Percentiles rank a stretch among this genome's conserved stretches.
phyloP scores from a whole-genome alignment of 2,797 vertebrate genomes.

The Gastrophryne carolinensis region DNA sequence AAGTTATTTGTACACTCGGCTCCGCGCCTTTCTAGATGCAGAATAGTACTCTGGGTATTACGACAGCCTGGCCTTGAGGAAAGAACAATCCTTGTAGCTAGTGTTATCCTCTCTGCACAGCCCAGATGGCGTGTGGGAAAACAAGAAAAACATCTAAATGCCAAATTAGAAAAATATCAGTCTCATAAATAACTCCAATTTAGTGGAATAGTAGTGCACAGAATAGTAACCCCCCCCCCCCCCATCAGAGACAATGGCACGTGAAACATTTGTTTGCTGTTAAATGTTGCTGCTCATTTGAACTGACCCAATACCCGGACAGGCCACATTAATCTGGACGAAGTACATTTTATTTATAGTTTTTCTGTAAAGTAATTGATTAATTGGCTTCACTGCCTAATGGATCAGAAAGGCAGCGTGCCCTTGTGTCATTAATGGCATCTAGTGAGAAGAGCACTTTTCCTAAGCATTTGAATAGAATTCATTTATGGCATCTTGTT shows the following conservation, averaged over 20 bases:
- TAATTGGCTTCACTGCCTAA: not conserved
- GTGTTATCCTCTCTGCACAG: conserved; percentile 37
- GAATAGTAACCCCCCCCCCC: not conserved
- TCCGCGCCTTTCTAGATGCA: conserved; percentile 1
- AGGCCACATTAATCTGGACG: not conserved
- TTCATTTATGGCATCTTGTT: not conserved
- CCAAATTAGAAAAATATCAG: conserved; percentile 32
- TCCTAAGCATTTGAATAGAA: not conserved
- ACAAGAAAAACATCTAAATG: conserved; percentile 51
- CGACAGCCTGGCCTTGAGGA: conserved; percentile 39
- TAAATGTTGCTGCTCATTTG: not conserved
- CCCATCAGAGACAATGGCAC: not conserved
- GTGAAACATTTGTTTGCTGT: not conserved
- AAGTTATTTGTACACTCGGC: not conserved
- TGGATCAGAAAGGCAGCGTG: not conserved
- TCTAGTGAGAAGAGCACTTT: not conserved
- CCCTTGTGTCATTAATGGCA: not conserved
- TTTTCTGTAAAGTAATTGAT: not conserved
- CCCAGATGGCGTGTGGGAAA: conserved; percentile 51
- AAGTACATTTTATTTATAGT: not conserved
- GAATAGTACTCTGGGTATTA: not conserved
- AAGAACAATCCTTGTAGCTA: conserved; percentile 1
- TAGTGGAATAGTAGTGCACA: not conserved
- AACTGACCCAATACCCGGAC: not conserved
- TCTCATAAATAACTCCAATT: conserved; percentile 35